These are phyloP conservation scores for Sphinx pinastri DNA, from an alignment of 2,888 invertebrate genomes.

Conservation along the genomic window DNA sequence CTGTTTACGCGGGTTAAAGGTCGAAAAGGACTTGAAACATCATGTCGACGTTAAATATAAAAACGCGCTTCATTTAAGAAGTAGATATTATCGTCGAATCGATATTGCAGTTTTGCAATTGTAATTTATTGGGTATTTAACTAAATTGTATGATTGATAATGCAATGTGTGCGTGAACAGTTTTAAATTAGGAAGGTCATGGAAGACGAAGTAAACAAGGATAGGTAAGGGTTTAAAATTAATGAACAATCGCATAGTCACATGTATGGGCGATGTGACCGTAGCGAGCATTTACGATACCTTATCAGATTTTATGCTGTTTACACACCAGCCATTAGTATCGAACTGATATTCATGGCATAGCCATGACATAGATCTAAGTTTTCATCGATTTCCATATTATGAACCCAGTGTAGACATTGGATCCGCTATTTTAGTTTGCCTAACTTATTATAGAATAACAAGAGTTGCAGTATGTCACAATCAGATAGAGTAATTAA, in stretches of 20 bases:
- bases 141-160: neutral
- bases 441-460: neutral
- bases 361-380: constrained; percentile 56
- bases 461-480: constrained; percentile 11
- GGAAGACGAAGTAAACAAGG: constrained; percentile 14
- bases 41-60: neutral
- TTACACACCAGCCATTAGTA: constrained; percentile 7
- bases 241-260: neutral
- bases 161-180: neutral
- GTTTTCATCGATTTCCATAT: constrained; percentile 10
- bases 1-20: constrained; percentile 13
- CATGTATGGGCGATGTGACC: neutral
- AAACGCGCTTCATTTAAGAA: neutral
- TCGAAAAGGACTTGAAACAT: constrained; percentile 1
- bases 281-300: constrained; percentile 11
- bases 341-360: constrained; percentile 36
- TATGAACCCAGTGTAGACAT: neutral
- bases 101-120: neutral
- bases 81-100: neutral
- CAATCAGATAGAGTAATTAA: constrained; percentile 5
- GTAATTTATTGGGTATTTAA: neutral
- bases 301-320: neutral
- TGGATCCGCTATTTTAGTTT: neutral
- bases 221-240: neutral
- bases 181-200: neutral